Percentiles rank a stretch among this genome's conserved stretches.
Evolutionary conservation across 2,888 invertebrate genomes (phyloP).

Genomic region (Tipula vernalis): DNA sequence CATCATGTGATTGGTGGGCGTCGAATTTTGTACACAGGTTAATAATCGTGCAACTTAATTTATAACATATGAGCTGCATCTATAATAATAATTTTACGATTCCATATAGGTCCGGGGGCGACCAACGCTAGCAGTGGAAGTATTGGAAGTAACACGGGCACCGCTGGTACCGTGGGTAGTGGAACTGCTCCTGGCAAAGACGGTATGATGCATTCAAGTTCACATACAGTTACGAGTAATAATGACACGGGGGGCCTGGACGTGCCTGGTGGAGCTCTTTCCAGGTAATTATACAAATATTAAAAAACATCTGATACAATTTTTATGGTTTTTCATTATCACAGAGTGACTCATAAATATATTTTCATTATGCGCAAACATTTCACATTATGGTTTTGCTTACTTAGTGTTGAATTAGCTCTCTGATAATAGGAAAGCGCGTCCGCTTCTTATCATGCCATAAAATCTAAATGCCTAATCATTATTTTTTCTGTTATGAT

Average conservation of each 20-base stretch:
- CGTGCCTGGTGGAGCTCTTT: constrained; percentile 28
- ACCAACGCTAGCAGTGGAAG: neutral
- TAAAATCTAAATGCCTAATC: neutral
- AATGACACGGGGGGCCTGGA: constrained; percentile 29
- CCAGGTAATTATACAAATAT: constrained; percentile 23
- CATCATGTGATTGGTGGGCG: neutral
- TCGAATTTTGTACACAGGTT: neutral
- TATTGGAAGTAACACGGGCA: constrained; percentile 14
- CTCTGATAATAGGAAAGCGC: neutral
- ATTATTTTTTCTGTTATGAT: neutral
- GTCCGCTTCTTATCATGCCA: neutral
- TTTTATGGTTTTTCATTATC: neutral
- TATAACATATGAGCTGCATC: too few species aligned
- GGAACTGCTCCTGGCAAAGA: neutral
- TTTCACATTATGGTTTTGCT: neutral
- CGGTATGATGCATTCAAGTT: constrained; percentile 17
- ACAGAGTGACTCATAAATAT: neutral
- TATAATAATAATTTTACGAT: neutral
- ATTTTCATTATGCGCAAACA: neutral
- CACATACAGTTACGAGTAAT: constrained; percentile 18
- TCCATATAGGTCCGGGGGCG: neutral
- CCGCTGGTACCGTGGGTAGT: neutral
- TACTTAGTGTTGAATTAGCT: neutral
- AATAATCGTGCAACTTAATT: neutral
- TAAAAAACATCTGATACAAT: neutral